Percentiles rank a stretch among this genome's conserved stretches.
phyloP scores from a whole-genome alignment of 2,888 invertebrate species.

The Digitonthophagus gazella region DNA sequence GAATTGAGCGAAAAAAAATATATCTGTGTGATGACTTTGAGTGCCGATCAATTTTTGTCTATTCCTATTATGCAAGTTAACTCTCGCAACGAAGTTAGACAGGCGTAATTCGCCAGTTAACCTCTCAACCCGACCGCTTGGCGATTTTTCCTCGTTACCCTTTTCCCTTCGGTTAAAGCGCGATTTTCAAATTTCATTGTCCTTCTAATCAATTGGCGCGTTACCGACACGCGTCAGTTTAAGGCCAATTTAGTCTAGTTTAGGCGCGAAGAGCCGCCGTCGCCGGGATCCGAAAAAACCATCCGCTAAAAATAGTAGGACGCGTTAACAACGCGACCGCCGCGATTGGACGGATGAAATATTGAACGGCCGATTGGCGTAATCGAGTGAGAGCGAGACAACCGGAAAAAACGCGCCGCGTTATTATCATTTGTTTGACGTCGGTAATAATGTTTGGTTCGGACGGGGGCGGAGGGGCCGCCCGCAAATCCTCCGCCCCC shows the following conservation, averaged over 20 bases:
- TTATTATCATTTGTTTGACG: conserved; percentile 42
- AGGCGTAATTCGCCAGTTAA: neutral
- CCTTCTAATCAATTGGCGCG: neutral
- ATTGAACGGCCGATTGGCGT: neutral
- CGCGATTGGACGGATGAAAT: neutral
- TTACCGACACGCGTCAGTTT: neutral
- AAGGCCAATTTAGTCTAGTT: neutral
- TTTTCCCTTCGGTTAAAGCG: neutral
- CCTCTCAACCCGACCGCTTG: neutral
- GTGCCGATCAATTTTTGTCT: no score
- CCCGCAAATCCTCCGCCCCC: conserved; percentile 29
- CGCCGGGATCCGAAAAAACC: neutral
- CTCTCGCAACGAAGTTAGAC: neutral
- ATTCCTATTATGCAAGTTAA: neutral
- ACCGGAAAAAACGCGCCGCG: conserved; percentile 42
- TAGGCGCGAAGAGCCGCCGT: neutral
- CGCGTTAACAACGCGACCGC: neutral
- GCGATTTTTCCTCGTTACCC: neutral
- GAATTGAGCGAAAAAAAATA: no score
- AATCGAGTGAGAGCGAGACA: conserved; percentile 34
- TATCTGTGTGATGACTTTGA: no score
- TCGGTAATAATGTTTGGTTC: conserved; percentile 48
- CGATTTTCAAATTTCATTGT: neutral
- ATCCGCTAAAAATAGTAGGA: neutral
- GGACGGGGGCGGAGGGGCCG: conserved; percentile 36